Evolutionary conservation across 2,797 vertebrate species (phyloP).

Genomic region (Sebastes dallii): DNA sequence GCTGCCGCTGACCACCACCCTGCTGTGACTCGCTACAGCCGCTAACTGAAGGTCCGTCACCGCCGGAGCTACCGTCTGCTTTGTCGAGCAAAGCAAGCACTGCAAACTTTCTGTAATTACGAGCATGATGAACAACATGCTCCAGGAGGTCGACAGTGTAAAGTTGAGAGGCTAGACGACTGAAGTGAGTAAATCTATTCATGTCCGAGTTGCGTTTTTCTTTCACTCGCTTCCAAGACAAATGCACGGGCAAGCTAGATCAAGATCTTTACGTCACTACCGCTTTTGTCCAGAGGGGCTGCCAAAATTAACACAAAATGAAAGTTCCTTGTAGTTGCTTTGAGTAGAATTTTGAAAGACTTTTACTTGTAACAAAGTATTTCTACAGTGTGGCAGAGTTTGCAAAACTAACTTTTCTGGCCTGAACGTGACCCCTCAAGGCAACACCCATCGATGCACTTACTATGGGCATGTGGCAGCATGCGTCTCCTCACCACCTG

Average conservation of each 20-base stretch:
- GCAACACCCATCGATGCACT: conserved; percentile 17
- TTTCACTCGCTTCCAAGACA: neutral
- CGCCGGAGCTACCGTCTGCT: neutral
- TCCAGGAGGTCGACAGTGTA: neutral
- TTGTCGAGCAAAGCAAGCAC: neutral
- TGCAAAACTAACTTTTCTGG: conserved; percentile 39
- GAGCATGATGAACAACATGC: neutral
- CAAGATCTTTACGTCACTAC: neutral
- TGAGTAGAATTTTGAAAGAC: neutral
- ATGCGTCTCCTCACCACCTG: conserved; percentile 66
- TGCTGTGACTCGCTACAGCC: neutral
- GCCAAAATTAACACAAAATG: neutral
- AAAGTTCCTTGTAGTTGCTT: too few relatives aligned
- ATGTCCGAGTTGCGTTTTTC: neutral
- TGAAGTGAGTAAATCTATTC: neutral
- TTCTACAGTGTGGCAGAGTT: neutral
- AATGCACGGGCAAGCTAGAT: neutral
- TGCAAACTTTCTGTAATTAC: too few relatives aligned
- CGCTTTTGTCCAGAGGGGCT: too few relatives aligned
- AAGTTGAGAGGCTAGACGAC: neutral
- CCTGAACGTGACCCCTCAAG: neutral
- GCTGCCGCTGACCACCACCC: neutral
- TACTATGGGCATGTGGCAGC: conserved; percentile 52
- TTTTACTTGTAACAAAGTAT: neutral
- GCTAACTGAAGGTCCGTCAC: neutral